Base-by-base conservation (phyloP, 2,888 invertebrate species). In the Yponomeuta plumbellus region DNA sequence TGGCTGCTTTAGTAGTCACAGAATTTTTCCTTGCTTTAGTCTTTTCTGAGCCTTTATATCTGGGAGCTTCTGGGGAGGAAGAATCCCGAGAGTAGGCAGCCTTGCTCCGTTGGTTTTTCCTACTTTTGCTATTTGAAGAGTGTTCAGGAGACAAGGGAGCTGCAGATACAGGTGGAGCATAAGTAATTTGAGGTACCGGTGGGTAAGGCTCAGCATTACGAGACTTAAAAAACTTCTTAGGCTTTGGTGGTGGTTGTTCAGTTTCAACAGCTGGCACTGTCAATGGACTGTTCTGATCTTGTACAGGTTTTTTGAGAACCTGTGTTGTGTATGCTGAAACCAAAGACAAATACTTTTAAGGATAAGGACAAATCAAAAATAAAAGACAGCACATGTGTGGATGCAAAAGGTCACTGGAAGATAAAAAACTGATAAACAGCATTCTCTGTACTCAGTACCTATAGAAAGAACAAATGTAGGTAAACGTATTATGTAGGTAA, bases 151-250 rank as follows among this genome's bases (percentile, higher is more conserved):
- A 90, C 22, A 89, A 76, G 57, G 91, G 86, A 66, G 87, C 86
- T 68, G 86, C 86, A 69, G 87, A 79, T 71, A 85, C 86, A 62
- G 91, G 88, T 66, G 92, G 91, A 68, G 91, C 92, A 80, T 91
- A 91, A 57, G 88, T 90, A 62, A 91, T 91, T 72, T 91, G 91
- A 70, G 92, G 91, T 69, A 91, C 88, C 70, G 88, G 85, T 68
- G 93, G 93, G 68, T 92, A 92, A 3, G 92, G 88, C 71, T 94
- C 94, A 22, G 94, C 92, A 84, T 96, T 96, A 66, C 96, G 94
- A 78, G 96, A 97, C 80, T 97, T 97, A 81, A 97, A 97, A 84
- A 97, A 97, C 81, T 97, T 97, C 80, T 97, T 96, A 61, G 97
- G 97, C 81, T 96, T 96, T 74, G 93, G 93, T 72, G 93, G 88